Percentiles rank a stretch among this genome's conserved stretches.
Evolutionary conservation across 1,140 invertebrate genomes (phyloP).

Genomic region (Neuroterus valhalla): DNA sequence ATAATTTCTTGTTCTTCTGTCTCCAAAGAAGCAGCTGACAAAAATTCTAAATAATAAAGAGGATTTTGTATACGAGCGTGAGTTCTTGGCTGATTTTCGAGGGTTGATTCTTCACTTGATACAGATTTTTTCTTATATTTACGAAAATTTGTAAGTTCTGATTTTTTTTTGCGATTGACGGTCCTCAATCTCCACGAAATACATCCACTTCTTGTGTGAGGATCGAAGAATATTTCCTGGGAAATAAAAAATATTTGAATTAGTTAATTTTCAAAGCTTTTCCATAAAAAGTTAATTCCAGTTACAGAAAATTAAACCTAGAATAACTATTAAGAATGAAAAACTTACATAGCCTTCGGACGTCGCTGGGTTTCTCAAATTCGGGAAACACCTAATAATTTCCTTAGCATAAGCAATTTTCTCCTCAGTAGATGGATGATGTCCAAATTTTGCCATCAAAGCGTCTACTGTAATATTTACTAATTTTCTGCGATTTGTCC

Average conservation of each 20-base stretch:
- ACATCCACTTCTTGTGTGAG: constrained; percentile 9
- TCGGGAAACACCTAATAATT: constrained; percentile 32
- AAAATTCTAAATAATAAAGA: background rate
- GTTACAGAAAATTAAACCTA: background rate
- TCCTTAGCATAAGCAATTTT: constrained; percentile 34
- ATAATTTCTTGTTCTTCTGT: constrained; percentile 31
- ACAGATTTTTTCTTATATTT: background rate
- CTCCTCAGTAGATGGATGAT: constrained; percentile 37
- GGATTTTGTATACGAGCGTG: no score
- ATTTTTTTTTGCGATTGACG: constrained; percentile 9
- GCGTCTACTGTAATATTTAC: constrained; percentile 34
- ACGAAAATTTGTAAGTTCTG: no score
- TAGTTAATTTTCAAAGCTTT: background rate
- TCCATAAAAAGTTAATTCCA: background rate
- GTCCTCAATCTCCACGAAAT: constrained; percentile 32
- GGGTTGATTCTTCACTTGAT: background rate
- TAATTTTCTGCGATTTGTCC: background rate
- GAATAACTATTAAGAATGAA: background rate
- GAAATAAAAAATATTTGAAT: background rate
- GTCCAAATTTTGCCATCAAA: constrained; percentile 33
- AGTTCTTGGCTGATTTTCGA: no score
- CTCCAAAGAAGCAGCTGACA: constrained; percentile 19
- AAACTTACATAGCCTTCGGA: constrained; percentile 35
- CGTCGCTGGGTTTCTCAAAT: constrained; percentile 31
- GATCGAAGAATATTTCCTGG: constrained; percentile 35